These are phyloP conservation scores for Leptobrachium ailaonicum DNA, from an alignment of 2,113 vertebrate genomes.

Conservation along the genomic window DNA sequence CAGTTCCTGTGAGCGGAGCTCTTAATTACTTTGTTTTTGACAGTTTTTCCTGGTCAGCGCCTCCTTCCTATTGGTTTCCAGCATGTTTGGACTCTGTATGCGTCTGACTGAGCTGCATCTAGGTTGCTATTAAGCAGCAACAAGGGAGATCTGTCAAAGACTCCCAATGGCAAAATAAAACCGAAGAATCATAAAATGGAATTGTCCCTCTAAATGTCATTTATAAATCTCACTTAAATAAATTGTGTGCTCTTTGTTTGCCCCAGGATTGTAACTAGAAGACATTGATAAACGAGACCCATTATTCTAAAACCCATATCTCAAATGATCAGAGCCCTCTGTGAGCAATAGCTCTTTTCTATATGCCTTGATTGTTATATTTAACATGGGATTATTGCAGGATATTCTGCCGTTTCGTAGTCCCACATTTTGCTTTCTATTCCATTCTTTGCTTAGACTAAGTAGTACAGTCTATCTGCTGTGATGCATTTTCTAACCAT, in stretches of 20 bases:
- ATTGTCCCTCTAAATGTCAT: not conserved
- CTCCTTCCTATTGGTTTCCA: too few relatives aligned
- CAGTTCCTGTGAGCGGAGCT: too few relatives aligned
- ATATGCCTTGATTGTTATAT: not conserved
- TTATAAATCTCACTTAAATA: constrained; percentile 13
- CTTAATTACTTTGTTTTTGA: too few relatives aligned
- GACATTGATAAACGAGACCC: constrained; percentile 21
- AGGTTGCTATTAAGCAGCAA: not conserved
- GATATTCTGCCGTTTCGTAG: not conserved
- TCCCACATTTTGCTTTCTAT: constrained; percentile 42
- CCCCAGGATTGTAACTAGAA: constrained; percentile 1
- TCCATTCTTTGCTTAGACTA: constrained; percentile 35
- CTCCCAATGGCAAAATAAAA: not conserved
- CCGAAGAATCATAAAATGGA: constrained; percentile 8
- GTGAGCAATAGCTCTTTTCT: constrained; percentile 10
- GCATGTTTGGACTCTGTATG: too few relatives aligned
- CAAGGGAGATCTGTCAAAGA: constrained; percentile 22
- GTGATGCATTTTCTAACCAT: not conserved
- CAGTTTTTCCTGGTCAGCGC: too few relatives aligned
- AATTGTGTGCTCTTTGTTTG: constrained; percentile 14
- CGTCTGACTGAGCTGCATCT: too few relatives aligned
- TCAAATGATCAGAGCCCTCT: constrained; percentile 1
- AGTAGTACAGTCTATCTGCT: constrained; percentile 38
- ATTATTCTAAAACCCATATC: constrained; percentile 12
- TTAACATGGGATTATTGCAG: constrained; percentile 4